Conservation (phyloP, 2,113 vertebrate genomes). For the Gymnorhina tibicen region DNA sequence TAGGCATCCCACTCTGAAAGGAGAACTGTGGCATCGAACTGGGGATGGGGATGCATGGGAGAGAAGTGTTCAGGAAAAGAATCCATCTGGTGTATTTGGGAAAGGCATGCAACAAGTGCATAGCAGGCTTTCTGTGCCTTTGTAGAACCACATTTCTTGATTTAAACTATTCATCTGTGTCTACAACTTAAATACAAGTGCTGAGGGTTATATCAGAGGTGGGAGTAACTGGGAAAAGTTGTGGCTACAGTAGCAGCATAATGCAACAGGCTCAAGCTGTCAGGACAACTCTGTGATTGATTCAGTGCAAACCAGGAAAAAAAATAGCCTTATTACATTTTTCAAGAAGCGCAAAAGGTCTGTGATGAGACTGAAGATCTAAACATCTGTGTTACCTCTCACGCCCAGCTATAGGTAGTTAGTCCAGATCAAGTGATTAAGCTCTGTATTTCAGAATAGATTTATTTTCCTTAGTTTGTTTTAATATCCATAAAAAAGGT, state of each 20-base stretch:
- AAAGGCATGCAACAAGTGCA: neutral
- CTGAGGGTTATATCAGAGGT: neutral
- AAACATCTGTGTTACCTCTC: neutral
- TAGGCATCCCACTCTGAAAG: neutral
- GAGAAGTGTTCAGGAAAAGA: neutral
- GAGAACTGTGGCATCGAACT: neutral
- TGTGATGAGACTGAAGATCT: neutral
- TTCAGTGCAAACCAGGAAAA: neutral
- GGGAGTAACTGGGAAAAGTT: neutral
- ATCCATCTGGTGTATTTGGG: neutral
- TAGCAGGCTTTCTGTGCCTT: neutral
- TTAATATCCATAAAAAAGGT: neutral
- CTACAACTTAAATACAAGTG: neutral
- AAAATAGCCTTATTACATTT: neutral
- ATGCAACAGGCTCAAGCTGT: slow-evolving; percentile 6
- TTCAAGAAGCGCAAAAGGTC: neutral
- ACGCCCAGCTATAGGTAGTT: neutral
- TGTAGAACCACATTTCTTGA: neutral
- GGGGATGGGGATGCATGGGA: neutral
- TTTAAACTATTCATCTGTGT: neutral
- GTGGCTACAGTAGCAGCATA: neutral
- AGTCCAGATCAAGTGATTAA: neutral
- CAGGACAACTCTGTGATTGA: neutral
- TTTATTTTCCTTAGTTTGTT: neutral
- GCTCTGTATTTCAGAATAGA: neutral